phyloP scores from a whole-genome alignment of 2,113 vertebrate species.

The Rhea pennata region DNA sequence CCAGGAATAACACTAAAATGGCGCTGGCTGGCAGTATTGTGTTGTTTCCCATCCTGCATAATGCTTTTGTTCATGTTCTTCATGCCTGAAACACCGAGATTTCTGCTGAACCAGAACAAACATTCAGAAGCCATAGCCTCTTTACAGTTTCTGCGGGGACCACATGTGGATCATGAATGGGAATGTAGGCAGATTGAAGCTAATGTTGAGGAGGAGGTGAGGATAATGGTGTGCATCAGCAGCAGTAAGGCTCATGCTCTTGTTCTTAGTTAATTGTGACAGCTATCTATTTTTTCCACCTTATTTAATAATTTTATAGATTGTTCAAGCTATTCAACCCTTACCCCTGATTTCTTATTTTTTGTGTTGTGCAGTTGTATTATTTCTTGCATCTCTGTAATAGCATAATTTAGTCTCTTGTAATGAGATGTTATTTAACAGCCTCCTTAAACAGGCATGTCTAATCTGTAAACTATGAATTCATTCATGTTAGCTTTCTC shows the following conservation, averaged over 20 bases:
- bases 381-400: neutral
- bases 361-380: neutral
- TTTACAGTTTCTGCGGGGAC: conserved; percentile 87
- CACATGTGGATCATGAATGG: conserved; percentile 77
- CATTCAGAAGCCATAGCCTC: conserved; percentile 82
- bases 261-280: neutral
- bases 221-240: neutral
- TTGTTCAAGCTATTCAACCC: neutral
- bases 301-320: neutral
- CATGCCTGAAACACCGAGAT: conserved; percentile 92
- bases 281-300: neutral
- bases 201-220: conserved; percentile 79
- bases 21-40: conserved; percentile 91
- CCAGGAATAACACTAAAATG: conserved; percentile 84
- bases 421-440: neutral
- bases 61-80: conserved; percentile 88
- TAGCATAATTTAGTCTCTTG: neutral
- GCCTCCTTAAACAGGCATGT: neutral
- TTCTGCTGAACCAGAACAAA: conserved; percentile 82
- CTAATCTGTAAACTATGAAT: neutral
- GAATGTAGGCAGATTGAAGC: conserved; percentile 82
- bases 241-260: neutral
- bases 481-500: neutral
- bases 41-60: conserved; percentile 82
- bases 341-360: neutral